These are phyloP conservation scores for Tamias sibiricus DNA, from an alignment of 2,113 vertebrate species.

Conservation along the genomic window DNA sequence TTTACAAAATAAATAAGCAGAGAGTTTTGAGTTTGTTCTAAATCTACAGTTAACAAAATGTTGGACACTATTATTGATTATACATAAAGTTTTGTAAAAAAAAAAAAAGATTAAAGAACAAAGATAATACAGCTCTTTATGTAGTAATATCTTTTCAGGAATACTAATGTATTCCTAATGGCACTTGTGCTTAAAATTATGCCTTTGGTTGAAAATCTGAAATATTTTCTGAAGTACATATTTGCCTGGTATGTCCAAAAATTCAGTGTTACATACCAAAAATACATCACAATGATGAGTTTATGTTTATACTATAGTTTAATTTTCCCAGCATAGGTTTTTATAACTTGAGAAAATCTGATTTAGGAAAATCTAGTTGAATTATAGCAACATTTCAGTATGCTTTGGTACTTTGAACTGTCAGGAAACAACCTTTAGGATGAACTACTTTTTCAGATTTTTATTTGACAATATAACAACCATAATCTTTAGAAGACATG, in stretches of 20 bases:
- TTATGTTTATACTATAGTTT: constrained; percentile 15
- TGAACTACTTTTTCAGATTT: constrained; percentile 41
- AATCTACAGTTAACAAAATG: neutral
- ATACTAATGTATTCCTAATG: too few species aligned
- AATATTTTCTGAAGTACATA: constrained; percentile 44
- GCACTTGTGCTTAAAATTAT: constrained; percentile 23
- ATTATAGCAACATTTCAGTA: constrained; percentile 58
- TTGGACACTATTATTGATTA: neutral
- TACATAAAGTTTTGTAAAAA: neutral
- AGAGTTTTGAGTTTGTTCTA: neutral
- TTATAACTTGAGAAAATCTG: constrained; percentile 41
- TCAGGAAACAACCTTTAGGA: constrained; percentile 56
- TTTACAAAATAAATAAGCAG: constrained; percentile 5
- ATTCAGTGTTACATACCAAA: neutral
- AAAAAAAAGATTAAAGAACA: neutral
- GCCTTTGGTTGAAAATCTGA: constrained; percentile 30
- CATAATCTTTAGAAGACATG: constrained; percentile 40
- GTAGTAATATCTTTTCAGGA: neutral
- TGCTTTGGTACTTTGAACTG: neutral
- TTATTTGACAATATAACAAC: constrained; percentile 36
- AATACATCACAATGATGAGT: constrained; percentile 45
- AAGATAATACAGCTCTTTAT: neutral
- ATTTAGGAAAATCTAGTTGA: constrained; percentile 63
- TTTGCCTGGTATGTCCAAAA: constrained; percentile 44
- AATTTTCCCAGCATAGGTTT: constrained; percentile 54